Evolutionary conservation across 1,140 invertebrate species (phyloP).

Genomic region (Melanaphis sacchari): DNA sequence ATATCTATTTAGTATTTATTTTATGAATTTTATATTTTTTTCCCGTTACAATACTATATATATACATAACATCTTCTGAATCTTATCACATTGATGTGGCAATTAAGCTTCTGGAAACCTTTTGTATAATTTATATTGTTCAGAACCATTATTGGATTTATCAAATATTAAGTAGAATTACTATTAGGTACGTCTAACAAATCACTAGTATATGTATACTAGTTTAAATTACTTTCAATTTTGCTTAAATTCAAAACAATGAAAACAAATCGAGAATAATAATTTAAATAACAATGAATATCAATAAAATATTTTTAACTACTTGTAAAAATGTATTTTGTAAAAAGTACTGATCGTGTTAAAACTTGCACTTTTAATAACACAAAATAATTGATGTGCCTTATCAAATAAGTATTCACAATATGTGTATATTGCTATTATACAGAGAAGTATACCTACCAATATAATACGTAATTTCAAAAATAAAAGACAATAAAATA

Average conservation of each 20-base stretch:
- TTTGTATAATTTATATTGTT: neutral
- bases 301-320: neutral
- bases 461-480: neutral
- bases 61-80: neutral
- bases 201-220: no score
- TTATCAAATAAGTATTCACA: neutral
- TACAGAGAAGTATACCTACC: neutral
- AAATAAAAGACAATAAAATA: conserved; percentile 12
- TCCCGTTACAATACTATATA: no score
- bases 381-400: neutral
- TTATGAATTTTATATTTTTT: neutral
- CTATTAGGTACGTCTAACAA: neutral
- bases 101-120: no score
- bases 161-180: neutral
- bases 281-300: neutral
- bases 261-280: neutral
- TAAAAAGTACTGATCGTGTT: neutral
- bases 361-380: neutral
- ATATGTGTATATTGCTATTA: neutral
- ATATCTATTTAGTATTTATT: no score
- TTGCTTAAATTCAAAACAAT: neutral
- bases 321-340: neutral
- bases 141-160: neutral
- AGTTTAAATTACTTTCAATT: neutral
- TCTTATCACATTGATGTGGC: no score